Percentiles rank a stretch among this genome's conserved stretches.
These are phyloP conservation scores for Heliconius nattereri DNA, from an alignment of 1,140 invertebrate species.

Conservation along the genomic window DNA sequence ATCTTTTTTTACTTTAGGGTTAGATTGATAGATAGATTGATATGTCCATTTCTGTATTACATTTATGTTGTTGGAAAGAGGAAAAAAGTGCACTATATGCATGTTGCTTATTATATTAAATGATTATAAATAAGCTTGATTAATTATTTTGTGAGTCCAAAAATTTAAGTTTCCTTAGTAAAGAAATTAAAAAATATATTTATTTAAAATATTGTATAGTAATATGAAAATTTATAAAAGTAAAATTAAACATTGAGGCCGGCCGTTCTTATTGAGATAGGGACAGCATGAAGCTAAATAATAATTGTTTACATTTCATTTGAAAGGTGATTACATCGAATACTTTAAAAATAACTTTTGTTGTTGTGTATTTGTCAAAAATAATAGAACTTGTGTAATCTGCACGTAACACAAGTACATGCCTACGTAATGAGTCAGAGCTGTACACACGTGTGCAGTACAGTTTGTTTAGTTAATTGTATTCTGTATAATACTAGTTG, in stretches of 20 bases:
- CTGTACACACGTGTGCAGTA: constrained; percentile 63
- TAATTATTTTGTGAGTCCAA: too few species aligned
- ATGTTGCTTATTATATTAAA: too few species aligned
- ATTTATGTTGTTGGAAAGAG: not conserved
- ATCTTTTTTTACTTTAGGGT: not conserved
- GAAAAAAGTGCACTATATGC: not conserved
- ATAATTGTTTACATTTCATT: not conserved
- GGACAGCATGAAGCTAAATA: too few species aligned
- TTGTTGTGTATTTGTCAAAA: not conserved
- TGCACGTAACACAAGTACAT: not conserved
- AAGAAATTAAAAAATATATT: too few species aligned
- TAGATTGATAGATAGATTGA: not conserved
- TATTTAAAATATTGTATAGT: too few species aligned
- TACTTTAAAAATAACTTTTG: not conserved
- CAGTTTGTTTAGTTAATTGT: constrained; percentile 71
- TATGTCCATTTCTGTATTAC: constrained; percentile 55
- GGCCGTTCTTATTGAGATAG: too few species aligned
- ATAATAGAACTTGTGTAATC: not conserved
- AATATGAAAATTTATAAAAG: too few species aligned
- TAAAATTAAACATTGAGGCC: too few species aligned
- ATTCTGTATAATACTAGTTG: constrained; percentile 60
- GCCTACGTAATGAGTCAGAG: constrained; percentile 61
- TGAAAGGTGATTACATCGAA: not conserved
- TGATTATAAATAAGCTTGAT: too few species aligned
- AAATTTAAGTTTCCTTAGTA: too few species aligned